Percentiles rank a stretch among this genome's conserved stretches.
Conservation (phyloP, 2,113 vertebrate genomes). For the Chloroceryle aenea region DNA sequence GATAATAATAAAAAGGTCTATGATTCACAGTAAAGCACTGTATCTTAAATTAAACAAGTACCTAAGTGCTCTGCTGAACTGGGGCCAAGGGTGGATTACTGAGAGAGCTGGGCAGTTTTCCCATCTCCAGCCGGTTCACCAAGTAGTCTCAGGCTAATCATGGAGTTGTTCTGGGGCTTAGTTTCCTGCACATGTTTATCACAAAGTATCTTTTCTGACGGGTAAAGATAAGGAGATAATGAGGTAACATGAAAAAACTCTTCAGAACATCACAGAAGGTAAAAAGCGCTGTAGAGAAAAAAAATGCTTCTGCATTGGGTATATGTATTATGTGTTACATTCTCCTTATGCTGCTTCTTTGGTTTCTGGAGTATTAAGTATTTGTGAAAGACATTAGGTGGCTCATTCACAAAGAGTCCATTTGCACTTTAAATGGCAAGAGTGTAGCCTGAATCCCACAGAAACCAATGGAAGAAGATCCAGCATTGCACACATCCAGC, state of each 20-base stretch:
- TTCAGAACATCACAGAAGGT: not conserved
- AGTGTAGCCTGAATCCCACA: not conserved
- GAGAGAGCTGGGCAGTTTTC: conserved; percentile 35
- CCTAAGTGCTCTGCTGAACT: conserved; percentile 61
- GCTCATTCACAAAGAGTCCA: not conserved
- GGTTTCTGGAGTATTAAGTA: not conserved
- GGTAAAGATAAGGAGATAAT: conserved; percentile 1
- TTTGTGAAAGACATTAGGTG: not conserved
- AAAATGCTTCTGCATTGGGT: not conserved
- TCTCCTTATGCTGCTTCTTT: not conserved
- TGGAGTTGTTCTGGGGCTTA: conserved; percentile 18
- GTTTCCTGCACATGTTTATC: conserved; percentile 27
- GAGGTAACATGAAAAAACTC: not conserved
- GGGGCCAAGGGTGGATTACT: conserved; percentile 41
- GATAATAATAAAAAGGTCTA: conserved; percentile 1
- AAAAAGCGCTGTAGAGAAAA: not conserved
- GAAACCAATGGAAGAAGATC: not conserved
- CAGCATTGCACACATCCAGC: not conserved
- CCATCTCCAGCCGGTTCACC: conserved; percentile 55
- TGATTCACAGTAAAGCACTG: conserved; percentile 41
- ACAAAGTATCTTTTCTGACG: not conserved
- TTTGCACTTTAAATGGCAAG: not conserved
- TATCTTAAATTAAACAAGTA: conserved; percentile 48
- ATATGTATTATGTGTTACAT: not conserved
- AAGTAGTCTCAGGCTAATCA: conserved; percentile 12